Conservation (phyloP, 2,113 vertebrate genomes). For the Catharus fuscescens region DNA sequence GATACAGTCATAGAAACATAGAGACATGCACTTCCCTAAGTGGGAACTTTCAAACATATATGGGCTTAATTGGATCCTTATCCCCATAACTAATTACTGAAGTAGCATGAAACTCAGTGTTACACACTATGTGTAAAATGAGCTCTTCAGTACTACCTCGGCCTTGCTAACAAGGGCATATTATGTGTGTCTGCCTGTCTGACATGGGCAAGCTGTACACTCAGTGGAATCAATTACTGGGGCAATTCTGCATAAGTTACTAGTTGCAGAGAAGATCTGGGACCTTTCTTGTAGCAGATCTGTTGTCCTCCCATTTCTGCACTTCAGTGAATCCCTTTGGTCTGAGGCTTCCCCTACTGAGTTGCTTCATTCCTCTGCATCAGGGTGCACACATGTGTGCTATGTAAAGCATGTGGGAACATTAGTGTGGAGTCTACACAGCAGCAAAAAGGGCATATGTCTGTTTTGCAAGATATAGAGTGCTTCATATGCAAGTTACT, state of each 20-base stretch:
- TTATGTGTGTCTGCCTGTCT: neutral
- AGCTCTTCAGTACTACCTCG: neutral
- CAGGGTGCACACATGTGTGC: neutral
- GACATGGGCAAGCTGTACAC: neutral
- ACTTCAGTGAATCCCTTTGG: neutral
- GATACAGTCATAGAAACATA: neutral
- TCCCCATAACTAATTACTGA: conserved; percentile 27
- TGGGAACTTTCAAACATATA: neutral
- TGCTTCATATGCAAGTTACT: neutral
- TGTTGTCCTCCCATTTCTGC: conserved; percentile 10
- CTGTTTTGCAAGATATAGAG: neutral
- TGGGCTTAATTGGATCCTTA: conserved; percentile 33
- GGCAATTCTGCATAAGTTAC: neutral
- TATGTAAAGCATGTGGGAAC: neutral
- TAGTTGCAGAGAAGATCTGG: neutral
- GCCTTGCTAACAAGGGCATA: neutral
- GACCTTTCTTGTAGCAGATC: neutral
- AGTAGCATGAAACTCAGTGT: conserved; percentile 13
- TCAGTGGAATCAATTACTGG: neutral
- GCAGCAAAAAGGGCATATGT: neutral
- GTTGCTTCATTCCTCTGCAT: neutral
- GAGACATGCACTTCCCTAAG: neutral
- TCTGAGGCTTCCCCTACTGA: neutral
- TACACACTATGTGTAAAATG: neutral
- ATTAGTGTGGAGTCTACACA: neutral